phyloP scores from a whole-genome alignment of 2,113 vertebrate species.

The Cyprichromis sp. region DNA sequence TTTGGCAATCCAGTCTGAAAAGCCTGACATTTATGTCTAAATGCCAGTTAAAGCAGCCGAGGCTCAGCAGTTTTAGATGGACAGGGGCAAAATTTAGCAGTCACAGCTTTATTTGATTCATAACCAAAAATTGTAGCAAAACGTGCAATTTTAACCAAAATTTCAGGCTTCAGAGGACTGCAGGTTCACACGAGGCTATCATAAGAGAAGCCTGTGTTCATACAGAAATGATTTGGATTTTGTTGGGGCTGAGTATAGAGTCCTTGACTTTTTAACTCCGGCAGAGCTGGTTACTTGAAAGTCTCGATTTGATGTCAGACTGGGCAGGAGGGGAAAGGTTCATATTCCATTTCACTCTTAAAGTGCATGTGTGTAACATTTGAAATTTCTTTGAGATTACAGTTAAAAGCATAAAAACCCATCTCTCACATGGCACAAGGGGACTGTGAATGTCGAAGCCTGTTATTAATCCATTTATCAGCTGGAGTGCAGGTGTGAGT shows the following conservation, averaged over 20 bases:
- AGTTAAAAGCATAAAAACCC: constrained; percentile 19
- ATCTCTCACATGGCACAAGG: neutral
- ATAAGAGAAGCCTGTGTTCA: neutral
- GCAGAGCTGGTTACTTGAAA: neutral
- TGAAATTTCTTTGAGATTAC: constrained; percentile 17
- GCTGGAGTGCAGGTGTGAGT: constrained; percentile 11
- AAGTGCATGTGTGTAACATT: neutral
- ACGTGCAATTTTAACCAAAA: neutral
- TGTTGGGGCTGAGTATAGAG: neutral
- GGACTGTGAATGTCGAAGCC: constrained; percentile 1
- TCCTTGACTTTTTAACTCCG: neutral
- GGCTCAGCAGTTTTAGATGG: neutral
- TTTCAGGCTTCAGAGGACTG: neutral
- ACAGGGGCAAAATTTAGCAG: neutral
- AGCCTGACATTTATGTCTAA: neutral
- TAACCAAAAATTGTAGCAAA: neutral
- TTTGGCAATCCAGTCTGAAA: neutral
- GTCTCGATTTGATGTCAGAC: neutral
- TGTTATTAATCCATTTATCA: constrained; percentile 48
- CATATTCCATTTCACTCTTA: neutral
- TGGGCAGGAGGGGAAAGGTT: neutral
- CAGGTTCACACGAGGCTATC: neutral
- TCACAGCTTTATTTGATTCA: neutral
- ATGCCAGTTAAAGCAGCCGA: neutral
- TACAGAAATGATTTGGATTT: neutral